Evolutionary conservation across 2,888 invertebrate species (phyloP).

Genomic region (Neoaliturus tenellus): DNA sequence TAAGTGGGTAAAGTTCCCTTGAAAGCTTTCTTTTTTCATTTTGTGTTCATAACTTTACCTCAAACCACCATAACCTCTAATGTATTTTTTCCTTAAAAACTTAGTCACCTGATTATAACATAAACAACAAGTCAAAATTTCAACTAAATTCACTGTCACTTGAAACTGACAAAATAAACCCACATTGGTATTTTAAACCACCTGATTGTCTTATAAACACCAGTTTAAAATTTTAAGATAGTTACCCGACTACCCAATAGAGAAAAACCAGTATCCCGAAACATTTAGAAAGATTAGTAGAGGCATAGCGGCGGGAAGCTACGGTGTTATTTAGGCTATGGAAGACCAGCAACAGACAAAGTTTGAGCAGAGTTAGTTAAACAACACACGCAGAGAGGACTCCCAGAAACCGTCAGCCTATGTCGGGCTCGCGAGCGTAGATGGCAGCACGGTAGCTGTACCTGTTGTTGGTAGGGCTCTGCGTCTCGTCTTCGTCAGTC

Average conservation of each 20-base stretch:
- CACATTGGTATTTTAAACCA: not conserved
- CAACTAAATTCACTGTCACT: too few relatives aligned
- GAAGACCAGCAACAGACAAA: slow-evolving; percentile 40
- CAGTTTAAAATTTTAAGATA: not conserved
- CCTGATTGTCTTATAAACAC: not conserved
- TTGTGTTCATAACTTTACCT: too few relatives aligned
- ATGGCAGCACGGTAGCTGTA: slow-evolving; percentile 83
- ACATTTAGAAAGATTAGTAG: not conserved
- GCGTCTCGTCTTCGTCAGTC: slow-evolving; percentile 69
- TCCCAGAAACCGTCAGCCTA: slow-evolving; percentile 83
- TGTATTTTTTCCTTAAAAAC: too few relatives aligned
- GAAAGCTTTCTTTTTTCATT: too few relatives aligned
- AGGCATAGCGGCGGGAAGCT: not conserved
- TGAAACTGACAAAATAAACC: too few relatives aligned
- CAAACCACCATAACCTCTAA: too few relatives aligned
- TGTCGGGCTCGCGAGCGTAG: slow-evolving; percentile 79
- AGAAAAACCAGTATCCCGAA: not conserved
- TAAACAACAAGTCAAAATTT: too few relatives aligned
- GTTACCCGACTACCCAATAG: not conserved
- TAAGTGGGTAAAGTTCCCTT: too few relatives aligned
- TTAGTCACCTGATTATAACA: too few relatives aligned
- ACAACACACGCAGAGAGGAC: slow-evolving; percentile 86
- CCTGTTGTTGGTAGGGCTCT: slow-evolving; percentile 77
- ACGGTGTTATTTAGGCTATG: slow-evolving; percentile 39
- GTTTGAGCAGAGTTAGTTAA: slow-evolving; percentile 69